These are phyloP conservation scores for Lepidocolaptes lacrymiger DNA, from an alignment of 2,797 vertebrate species.

Conservation along the genomic window DNA sequence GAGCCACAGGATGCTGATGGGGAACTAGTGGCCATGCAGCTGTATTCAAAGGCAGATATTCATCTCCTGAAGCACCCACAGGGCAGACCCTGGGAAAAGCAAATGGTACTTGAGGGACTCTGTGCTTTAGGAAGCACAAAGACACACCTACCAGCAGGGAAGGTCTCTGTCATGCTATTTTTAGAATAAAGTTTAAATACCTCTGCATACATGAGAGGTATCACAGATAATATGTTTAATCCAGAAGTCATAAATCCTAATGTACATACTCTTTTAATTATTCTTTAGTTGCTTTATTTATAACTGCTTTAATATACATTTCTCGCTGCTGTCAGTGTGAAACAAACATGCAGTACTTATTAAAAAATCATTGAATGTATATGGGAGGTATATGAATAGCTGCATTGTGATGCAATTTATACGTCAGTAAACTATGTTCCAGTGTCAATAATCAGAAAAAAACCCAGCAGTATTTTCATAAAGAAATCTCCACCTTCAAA, in stretches of 20 bases:
- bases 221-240: background rate
- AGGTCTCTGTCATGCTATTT: background rate
- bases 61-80: background rate
- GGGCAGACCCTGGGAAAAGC: background rate
- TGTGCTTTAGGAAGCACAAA: background rate
- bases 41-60: background rate
- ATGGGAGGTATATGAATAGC: background rate
- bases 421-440: background rate
- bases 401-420: background rate
- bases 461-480: background rate
- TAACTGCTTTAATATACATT: background rate
- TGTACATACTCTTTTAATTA: background rate
- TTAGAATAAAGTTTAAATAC: background rate
- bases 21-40: background rate
- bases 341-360: background rate
- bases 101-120: background rate
- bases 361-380: background rate
- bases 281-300: background rate
- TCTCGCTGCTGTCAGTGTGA: background rate
- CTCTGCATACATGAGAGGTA: background rate
- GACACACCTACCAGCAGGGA: background rate
- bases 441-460: background rate
- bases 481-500: slow-evolving; percentile 16
- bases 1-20: background rate
- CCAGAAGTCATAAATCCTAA: background rate